Conservation (phyloP, 2,113 vertebrate genomes). For the Probosciger aterrimus region DNA sequence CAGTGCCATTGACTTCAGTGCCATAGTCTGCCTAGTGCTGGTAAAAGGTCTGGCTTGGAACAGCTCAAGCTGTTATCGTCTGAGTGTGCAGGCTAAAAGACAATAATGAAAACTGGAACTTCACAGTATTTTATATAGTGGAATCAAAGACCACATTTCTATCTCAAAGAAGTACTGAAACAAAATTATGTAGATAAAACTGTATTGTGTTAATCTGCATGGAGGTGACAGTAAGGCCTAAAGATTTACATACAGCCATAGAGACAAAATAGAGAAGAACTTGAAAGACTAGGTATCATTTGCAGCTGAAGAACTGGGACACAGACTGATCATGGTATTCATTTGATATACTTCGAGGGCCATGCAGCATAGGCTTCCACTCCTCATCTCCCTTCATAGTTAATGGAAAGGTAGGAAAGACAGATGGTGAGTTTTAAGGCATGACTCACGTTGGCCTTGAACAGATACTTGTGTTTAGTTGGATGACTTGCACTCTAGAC, state of each 20-base stretch:
- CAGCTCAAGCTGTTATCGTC: background rate
- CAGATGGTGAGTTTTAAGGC: background rate
- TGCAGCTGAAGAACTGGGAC: background rate
- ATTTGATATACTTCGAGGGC: background rate
- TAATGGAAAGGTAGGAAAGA: background rate
- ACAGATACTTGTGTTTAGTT: background rate
- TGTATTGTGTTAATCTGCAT: background rate
- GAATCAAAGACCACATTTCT: background rate
- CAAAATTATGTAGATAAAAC: background rate
- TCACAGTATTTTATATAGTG: background rate
- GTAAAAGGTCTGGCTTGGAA: background rate
- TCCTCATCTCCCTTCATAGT: background rate
- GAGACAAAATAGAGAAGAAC: background rate
- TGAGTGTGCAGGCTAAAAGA: background rate
- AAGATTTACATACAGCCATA: background rate
- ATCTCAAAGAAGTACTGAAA: background rate
- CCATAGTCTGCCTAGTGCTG: background rate
- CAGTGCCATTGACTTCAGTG: background rate
- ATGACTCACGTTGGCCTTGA: background rate
- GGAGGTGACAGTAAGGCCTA: background rate
- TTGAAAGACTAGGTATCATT: background rate
- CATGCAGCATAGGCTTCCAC: background rate
- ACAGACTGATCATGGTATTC: background rate
- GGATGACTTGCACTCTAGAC: background rate
- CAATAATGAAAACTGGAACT: background rate